These are phyloP conservation scores for Squalus acanthias DNA, from an alignment of 2,797 vertebrate species.

Conservation along the genomic window DNA sequence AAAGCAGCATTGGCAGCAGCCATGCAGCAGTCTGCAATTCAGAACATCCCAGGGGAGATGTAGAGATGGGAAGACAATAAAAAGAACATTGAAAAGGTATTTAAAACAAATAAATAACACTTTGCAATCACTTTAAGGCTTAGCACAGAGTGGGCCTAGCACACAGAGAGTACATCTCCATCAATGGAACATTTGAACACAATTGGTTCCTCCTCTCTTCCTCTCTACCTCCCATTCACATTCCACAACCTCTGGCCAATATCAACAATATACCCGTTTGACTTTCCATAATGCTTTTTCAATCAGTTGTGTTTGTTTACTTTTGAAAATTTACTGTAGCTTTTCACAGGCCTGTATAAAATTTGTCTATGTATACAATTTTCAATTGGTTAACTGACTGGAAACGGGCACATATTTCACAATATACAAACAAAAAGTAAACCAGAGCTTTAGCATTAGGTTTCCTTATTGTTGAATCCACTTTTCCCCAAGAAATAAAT, in stretches of 20 bases:
- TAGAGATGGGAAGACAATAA: too few relatives aligned
- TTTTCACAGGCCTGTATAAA: not conserved
- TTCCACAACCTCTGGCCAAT: not conserved
- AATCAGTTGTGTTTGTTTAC: not conserved
- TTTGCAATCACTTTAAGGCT: not conserved
- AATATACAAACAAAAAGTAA: not conserved
- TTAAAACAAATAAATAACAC: conserved; percentile 21
- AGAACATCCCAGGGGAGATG: not conserved
- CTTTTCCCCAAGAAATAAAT: not conserved
- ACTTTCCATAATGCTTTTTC: not conserved
- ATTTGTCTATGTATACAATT: not conserved
- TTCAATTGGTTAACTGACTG: not conserved
- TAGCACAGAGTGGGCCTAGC: not conserved
- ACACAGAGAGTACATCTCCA: not conserved
- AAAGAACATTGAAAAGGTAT: not conserved
- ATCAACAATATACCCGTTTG: not conserved
- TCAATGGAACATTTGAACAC: not conserved
- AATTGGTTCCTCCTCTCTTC: not conserved
- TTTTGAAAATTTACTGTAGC: not conserved
- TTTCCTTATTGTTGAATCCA: not conserved
- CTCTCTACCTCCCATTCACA: not conserved
- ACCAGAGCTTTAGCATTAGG: not conserved
- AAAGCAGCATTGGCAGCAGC: not conserved
- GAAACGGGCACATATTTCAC: not conserved
- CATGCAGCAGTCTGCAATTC: not conserved